Evolutionary conservation across 2,888 invertebrate genomes (phyloP).

Genomic region (Spisula solida): DNA sequence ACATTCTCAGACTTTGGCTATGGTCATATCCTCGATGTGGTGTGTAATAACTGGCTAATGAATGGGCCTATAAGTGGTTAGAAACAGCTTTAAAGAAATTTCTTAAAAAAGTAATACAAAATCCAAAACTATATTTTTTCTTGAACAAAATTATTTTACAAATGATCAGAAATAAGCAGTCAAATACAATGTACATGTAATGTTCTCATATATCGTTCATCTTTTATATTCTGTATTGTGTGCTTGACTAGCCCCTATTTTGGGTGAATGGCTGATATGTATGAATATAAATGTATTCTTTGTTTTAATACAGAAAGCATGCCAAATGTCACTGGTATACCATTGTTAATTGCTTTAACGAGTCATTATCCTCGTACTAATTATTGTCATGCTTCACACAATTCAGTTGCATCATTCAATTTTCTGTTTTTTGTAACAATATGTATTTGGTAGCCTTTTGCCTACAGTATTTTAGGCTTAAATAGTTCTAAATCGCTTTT

Average conservation of each 20-base stretch:
- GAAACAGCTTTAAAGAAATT: too few relatives aligned
- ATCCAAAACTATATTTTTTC: too few relatives aligned
- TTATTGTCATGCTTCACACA: not conserved
- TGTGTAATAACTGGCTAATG: too few relatives aligned
- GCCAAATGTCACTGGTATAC: slow-evolving; percentile 11
- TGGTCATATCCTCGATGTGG: too few relatives aligned
- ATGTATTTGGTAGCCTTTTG: not conserved
- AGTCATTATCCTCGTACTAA: not conserved
- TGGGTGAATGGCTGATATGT: slow-evolving; percentile 37
- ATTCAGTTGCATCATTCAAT: slow-evolving; percentile 8
- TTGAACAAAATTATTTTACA: too few relatives aligned
- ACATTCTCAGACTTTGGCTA: too few relatives aligned
- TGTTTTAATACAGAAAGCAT: slow-evolving; percentile 39
- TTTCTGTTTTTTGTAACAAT: not conserved
- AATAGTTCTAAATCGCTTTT: too few relatives aligned
- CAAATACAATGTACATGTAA: not conserved
- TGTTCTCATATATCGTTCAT: not conserved
- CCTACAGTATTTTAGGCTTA: too few relatives aligned
- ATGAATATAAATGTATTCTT: not conserved
- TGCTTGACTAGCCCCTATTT: slow-evolving; percentile 30
- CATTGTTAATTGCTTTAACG: not conserved
- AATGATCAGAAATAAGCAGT: too few relatives aligned
- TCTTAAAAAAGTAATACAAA: too few relatives aligned
- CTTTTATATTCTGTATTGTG: slow-evolving; percentile 10
- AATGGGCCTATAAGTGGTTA: too few relatives aligned